Evolutionary conservation across 2,113 vertebrate genomes (phyloP).

Genomic region (Lophochroa leadbeateri): DNA sequence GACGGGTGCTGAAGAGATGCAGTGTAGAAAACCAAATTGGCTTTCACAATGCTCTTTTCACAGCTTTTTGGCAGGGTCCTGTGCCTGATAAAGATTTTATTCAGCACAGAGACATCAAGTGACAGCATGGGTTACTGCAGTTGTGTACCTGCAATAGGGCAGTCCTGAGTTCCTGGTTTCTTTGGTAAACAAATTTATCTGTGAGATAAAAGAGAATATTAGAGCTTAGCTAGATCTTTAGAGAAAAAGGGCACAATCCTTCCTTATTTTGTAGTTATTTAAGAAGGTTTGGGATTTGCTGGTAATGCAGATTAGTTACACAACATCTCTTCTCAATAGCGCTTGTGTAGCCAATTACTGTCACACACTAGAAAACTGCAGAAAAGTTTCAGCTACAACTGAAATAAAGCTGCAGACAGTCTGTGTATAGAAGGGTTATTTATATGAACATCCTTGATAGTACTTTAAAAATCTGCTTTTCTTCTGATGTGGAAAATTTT

Average conservation of each 20-base stretch:
- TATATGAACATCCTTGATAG: not conserved
- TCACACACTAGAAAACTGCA: not conserved
- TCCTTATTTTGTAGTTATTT: not conserved
- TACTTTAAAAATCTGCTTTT: not conserved
- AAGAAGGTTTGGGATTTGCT: not conserved
- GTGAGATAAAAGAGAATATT: rapidly evolving
- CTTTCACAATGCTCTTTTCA: not conserved
- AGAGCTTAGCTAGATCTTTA: not conserved
- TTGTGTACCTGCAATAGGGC: not conserved
- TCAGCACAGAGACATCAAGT: not conserved
- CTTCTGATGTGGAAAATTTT: slow-evolving; percentile 13
- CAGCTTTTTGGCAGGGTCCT: not conserved
- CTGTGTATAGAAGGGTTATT: not conserved
- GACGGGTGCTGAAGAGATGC: not conserved
- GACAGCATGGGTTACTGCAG: not conserved
- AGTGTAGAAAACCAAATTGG: not conserved
- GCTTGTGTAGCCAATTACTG: not conserved
- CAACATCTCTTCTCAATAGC: not conserved
- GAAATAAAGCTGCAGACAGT: not conserved
- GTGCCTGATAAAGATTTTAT: not conserved
- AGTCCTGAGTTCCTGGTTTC: not conserved
- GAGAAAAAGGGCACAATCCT: not conserved
- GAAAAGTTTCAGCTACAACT: not conserved
- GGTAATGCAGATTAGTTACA: not conserved
- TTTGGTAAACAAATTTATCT: not conserved